These are phyloP conservation scores for Phania funesta DNA, from an alignment of 2,888 invertebrate genomes.

Conservation along the genomic window DNA sequence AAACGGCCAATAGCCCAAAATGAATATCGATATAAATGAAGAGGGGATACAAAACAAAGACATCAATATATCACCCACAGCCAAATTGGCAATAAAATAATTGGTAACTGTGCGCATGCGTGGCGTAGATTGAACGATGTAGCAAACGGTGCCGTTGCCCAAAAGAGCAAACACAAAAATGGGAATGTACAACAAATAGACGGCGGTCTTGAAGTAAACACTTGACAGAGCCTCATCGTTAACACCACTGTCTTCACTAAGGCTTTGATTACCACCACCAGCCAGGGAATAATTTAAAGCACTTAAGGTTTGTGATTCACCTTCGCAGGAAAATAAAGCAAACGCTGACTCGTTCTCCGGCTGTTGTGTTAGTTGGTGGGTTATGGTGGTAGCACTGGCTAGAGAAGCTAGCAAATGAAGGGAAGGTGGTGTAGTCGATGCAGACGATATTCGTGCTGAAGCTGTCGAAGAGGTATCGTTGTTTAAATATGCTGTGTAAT, in stretches of 20 bases:
- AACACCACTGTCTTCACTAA: conserved; percentile 54
- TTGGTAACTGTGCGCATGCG: conserved; percentile 96
- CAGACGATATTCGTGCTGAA: neutral
- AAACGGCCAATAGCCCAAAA: conserved; percentile 94
- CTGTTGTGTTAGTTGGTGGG: conserved; percentile 25
- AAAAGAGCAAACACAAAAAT: conserved; percentile 87
- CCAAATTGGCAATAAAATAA: conserved; percentile 93
- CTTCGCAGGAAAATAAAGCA: conserved; percentile 72
- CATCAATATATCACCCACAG: conserved; percentile 94
- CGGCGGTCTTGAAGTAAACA: conserved; percentile 83
- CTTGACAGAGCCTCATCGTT: conserved; percentile 77
- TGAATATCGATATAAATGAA: conserved; percentile 89
- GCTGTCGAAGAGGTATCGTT: conserved; percentile 40
- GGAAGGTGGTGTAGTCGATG: conserved; percentile 23
- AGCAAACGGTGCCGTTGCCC: conserved; percentile 91
- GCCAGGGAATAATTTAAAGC: conserved; percentile 35
- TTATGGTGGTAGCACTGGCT: conserved; percentile 53
- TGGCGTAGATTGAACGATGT: conserved; percentile 90
- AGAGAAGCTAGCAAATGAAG: conserved; percentile 51
- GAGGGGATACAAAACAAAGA: conserved; percentile 95
- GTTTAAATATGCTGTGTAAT: conserved; percentile 44
- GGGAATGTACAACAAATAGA: conserved; percentile 86
- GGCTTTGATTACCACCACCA: conserved; percentile 16
- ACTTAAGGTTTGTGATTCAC: conserved; percentile 60
- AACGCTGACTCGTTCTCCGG: conserved; percentile 16